These are phyloP conservation scores for Nettapus auritus DNA, from an alignment of 2,113 vertebrate species.

Conservation along the genomic window DNA sequence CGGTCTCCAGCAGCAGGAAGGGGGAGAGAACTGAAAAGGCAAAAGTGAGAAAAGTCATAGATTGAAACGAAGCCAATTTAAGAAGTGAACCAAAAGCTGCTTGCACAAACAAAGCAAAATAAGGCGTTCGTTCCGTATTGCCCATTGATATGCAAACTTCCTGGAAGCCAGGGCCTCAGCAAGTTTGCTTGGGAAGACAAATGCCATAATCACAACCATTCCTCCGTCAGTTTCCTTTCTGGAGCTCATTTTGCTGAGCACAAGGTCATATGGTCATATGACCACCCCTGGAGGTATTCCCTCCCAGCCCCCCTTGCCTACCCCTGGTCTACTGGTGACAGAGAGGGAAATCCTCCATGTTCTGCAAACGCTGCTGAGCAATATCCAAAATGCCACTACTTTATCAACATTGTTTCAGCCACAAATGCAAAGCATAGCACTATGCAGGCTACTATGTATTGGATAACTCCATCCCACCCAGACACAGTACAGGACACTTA, in stretches of 20 bases:
- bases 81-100: background rate
- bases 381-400: background rate
- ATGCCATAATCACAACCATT: background rate
- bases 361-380: background rate
- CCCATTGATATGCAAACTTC: background rate
- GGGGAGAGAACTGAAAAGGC: background rate
- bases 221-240: background rate
- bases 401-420: background rate
- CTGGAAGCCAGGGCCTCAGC: background rate
- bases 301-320: no score
- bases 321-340: accelerated
- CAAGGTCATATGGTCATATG: background rate
- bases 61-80: background rate
- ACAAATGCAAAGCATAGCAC: background rate
- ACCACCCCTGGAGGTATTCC: background rate
- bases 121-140: background rate
- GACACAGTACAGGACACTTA: background rate
- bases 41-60: background rate
- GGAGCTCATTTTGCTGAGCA: background rate
- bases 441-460: background rate
- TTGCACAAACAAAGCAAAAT: accelerated
- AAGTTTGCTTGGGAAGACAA: accelerated
- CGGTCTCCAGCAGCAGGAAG: background rate
- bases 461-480: background rate
- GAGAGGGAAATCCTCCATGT: background rate